Conservation (phyloP, 2,888 invertebrate species). For the Drosophila putrida region DNA sequence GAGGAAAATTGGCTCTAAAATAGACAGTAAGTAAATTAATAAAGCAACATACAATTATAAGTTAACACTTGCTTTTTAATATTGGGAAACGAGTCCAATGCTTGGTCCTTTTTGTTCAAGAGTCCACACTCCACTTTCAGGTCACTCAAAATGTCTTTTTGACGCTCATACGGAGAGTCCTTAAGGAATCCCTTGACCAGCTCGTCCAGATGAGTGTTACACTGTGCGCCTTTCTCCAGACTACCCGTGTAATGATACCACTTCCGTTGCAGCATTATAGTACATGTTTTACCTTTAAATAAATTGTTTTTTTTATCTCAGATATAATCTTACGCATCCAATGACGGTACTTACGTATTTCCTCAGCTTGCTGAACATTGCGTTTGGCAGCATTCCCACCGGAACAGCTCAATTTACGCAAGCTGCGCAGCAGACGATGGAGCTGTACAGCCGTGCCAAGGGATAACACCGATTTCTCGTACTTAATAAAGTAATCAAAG, state of each 20-base stretch:
- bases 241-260: constrained; percentile 90
- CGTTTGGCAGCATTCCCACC: constrained; percentile 45
- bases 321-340: not conserved
- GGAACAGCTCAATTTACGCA: constrained; percentile 70
- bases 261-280: constrained; percentile 88
- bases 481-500: constrained; percentile 72
- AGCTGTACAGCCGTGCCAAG: constrained; percentile 83
- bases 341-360: constrained; percentile 72
- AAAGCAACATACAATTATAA: not conserved
- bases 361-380: constrained; percentile 56
- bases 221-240: constrained; percentile 88
- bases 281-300: constrained; percentile 85
- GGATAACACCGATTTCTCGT: constrained; percentile 74
- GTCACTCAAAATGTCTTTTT: constrained; percentile 87
- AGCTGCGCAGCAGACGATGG: constrained; percentile 71
- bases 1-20: constrained; percentile 87
- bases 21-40: not conserved
- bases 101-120: constrained; percentile 87
- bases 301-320: not conserved
- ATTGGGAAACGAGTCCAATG: constrained; percentile 88
- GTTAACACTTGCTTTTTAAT: constrained; percentile 87
- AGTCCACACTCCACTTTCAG: constrained; percentile 87
- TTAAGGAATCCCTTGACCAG: constrained; percentile 89
- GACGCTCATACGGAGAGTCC: constrained; percentile 87
- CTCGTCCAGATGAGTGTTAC: constrained; percentile 88